These are phyloP conservation scores for Psammodynastes pulverulentus DNA, from an alignment of 2,113 vertebrate genomes.

Conservation along the genomic window DNA sequence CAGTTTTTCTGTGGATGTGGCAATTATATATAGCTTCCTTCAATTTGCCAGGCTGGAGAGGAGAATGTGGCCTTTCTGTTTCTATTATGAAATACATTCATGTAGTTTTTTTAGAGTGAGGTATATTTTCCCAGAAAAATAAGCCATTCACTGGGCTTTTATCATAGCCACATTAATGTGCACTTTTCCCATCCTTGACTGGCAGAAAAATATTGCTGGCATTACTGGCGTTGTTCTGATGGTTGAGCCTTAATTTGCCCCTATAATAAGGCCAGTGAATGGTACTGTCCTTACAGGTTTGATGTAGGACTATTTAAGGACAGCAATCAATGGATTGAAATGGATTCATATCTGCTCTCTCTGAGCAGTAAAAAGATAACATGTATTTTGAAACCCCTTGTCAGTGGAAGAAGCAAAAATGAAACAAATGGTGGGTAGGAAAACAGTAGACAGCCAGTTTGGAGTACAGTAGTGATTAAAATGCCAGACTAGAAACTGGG, in stretches of 20 bases:
- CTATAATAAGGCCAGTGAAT: neutral
- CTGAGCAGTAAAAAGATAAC: neutral
- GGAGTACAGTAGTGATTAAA: neutral
- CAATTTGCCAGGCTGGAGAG: neutral
- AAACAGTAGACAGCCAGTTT: neutral
- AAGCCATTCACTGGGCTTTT: neutral
- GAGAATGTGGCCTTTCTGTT: neutral
- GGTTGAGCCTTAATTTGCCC: neutral
- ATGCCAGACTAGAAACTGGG: neutral
- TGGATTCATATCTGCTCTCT: neutral
- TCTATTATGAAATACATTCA: neutral
- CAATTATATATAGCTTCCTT: neutral
- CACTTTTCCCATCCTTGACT: neutral
- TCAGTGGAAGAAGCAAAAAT: neutral
- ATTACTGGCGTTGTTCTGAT: neutral
- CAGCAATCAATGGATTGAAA: neutral
- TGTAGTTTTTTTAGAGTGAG: neutral
- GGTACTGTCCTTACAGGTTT: neutral
- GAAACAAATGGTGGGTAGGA: neutral
- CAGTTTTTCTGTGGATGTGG: neutral
- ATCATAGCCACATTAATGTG: neutral
- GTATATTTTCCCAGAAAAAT: neutral
- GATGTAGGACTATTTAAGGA: neutral
- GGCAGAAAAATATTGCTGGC: neutral
- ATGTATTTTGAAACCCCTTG: neutral